Evolutionary conservation across 2,113 vertebrate genomes (phyloP), one percentile per base, ranked within the genome.

Genomic region (Globicephala melas): DNA sequence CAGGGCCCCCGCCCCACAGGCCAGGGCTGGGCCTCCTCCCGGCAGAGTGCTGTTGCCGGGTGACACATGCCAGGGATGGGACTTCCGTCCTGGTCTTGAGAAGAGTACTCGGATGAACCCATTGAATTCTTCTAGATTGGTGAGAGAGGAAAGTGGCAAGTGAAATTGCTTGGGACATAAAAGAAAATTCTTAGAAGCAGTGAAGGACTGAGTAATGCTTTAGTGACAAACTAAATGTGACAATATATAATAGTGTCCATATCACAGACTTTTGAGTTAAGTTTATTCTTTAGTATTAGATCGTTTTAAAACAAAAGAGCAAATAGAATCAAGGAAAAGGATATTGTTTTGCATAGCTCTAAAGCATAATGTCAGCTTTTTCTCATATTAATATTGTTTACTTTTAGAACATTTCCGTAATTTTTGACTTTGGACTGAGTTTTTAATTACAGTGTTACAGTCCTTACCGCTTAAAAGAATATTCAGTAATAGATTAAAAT

Each of bases 11-110:
- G 23, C 60, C 60, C 8, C 60, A 9, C 60, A 62, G 60, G 60
- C 60, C 60, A 26, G 60, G 60, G 9, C 60, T 23, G 10, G 73
- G 44, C 74, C 74, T 26, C 74, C 74, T 50, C 28, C 44, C 18
- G 1, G 10, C 74, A 33, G 74, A 33, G 74, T 17, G 0, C 31
- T 55, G 6, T 6, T 31, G 47, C 76, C 31, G 0, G 60, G 47
- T 2, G 76, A 31, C 77, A 18, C 2, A 5, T 5, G 0, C 33
- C 12, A 2, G 4, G 10, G 88, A 9, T 3, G 2, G 6, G 3
- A 2, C 2, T 21, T 3, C 8, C 20, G 41, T 58, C 85, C 26
- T 38, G 55, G 5, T 17, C 62, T 20, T 4, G 18, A 74, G 17
- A 65, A 15, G 71, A 12, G 25, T 10, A 14, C 14, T 50, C 18